phyloP scores from a whole-genome alignment of 2,113 vertebrate genomes.

The Kryptolebias marmoratus region DNA sequence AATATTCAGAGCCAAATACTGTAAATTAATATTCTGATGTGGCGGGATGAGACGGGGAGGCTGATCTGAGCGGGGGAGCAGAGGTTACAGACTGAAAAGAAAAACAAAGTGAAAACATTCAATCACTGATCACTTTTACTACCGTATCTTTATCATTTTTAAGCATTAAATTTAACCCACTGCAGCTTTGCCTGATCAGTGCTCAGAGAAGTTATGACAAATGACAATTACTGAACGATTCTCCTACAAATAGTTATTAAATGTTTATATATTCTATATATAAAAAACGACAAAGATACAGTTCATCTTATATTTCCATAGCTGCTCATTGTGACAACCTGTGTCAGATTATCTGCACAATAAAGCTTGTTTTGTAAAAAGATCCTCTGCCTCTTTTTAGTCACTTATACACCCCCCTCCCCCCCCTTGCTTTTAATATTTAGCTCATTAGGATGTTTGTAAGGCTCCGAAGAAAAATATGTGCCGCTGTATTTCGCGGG shows the following conservation, averaged over 20 bases:
- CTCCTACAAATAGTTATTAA: too few relatives aligned
- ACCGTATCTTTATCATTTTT: neutral
- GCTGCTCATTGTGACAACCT: neutral
- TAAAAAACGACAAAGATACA: too few relatives aligned
- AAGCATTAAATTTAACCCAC: too few relatives aligned
- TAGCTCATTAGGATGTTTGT: conserved; percentile 80
- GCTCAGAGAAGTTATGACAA: too few relatives aligned
- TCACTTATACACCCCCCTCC: too few relatives aligned
- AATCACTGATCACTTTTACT: neutral
- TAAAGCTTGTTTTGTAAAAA: conserved; percentile 5
- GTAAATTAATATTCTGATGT: conserved; percentile 95
- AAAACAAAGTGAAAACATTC: neutral
- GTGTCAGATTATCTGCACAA: neutral
- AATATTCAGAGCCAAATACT: conserved; percentile 94
- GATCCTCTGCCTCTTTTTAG: neutral
- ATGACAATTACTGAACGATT: too few relatives aligned
- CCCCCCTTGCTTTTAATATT: conserved; percentile 4
- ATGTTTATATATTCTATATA: too few relatives aligned
- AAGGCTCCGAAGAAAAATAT: conserved; percentile 82
- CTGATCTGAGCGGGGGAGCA: conserved; percentile 63
- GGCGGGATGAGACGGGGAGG: conserved; percentile 78
- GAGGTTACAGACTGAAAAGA: conserved; percentile 19
- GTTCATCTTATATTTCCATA: too few relatives aligned
- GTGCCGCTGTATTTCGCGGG: conserved; percentile 45
- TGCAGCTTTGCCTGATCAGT: too few relatives aligned